These are phyloP conservation scores for Suncus etruscus DNA, from an alignment of 2,113 vertebrate genomes.

Conservation along the genomic window DNA sequence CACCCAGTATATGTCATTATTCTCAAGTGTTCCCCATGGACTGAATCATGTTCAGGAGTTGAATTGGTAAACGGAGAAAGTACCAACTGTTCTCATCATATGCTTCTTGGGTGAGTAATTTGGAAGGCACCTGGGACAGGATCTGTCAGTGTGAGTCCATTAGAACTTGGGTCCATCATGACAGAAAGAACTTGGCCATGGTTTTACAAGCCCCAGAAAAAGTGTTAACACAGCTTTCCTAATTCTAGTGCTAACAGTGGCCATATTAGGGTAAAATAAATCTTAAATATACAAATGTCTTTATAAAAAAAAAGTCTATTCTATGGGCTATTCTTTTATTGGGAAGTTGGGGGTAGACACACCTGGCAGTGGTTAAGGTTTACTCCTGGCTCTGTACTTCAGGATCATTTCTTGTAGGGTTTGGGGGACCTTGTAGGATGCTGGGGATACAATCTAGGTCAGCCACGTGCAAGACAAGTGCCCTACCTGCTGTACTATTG, in stretches of 20 bases:
- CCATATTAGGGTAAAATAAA: no score
- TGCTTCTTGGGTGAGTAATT: not conserved
- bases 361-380: no score
- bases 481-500: no score
- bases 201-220: not conserved
- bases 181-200: not conserved
- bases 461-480: no score
- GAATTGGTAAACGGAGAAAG: not conserved
- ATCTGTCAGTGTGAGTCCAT: not conserved
- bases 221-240: not conserved
- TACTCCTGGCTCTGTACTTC: no score
- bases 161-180: no score
- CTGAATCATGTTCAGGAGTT: not conserved
- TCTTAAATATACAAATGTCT: not conserved
- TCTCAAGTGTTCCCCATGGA: no score
- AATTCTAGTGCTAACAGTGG: not conserved
- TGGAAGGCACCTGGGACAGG: not conserved
- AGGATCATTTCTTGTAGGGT: no score
- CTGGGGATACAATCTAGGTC: no score
- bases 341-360: no score
- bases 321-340: not conserved
- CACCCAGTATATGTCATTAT: no score
- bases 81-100: not conserved
- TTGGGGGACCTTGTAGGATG: no score
- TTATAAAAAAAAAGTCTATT: not conserved